Percentiles rank a stretch among this genome's conserved stretches.
phyloP scores from a whole-genome alignment of 2,888 invertebrate species.

The Perdita meconis region DNA sequence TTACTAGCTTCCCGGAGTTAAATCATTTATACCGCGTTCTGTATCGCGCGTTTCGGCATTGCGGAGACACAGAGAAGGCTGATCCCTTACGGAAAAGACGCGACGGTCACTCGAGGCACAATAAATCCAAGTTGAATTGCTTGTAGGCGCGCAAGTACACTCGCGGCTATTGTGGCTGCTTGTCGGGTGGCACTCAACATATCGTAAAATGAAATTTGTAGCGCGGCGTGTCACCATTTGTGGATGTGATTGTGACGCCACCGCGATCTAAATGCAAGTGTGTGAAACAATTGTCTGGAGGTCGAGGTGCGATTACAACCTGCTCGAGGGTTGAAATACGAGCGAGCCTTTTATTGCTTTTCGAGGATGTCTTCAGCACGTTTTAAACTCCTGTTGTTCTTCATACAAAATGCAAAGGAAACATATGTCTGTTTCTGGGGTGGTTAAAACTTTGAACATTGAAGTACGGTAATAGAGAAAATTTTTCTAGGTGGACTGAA shows the following conservation, averaged over 20 bases:
- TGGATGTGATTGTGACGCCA: conserved; percentile 56
- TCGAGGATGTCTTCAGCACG: background rate
- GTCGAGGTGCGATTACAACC: conserved; percentile 39
- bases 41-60: background rate
- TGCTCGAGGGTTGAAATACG: conserved; percentile 40
- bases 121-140: conserved; percentile 63
- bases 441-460: too few species aligned
- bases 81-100: conserved; percentile 40
- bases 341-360: conserved; percentile 6
- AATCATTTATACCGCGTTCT: conserved; percentile 25
- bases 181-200: conserved; percentile 56
- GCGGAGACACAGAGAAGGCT: conserved; percentile 22
- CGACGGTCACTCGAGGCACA: conserved; percentile 29
- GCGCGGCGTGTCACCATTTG: conserved; percentile 57
- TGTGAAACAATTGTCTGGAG: conserved; percentile 28
- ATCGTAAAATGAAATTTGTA: conserved; percentile 71
- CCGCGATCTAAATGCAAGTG: conserved; percentile 56
- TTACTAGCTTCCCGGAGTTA: conserved; percentile 18
- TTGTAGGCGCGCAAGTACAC: conserved; percentile 26
- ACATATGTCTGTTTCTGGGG: too few species aligned
- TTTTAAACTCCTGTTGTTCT: background rate
- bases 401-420: too few species aligned
- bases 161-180: conserved; percentile 42
- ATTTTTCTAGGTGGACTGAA: too few species aligned
- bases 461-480: too few species aligned